Percentiles rank a stretch among this genome's conserved stretches.
phyloP scores from a whole-genome alignment of 2,888 invertebrate species.

The Bruchidius siliquastri region DNA sequence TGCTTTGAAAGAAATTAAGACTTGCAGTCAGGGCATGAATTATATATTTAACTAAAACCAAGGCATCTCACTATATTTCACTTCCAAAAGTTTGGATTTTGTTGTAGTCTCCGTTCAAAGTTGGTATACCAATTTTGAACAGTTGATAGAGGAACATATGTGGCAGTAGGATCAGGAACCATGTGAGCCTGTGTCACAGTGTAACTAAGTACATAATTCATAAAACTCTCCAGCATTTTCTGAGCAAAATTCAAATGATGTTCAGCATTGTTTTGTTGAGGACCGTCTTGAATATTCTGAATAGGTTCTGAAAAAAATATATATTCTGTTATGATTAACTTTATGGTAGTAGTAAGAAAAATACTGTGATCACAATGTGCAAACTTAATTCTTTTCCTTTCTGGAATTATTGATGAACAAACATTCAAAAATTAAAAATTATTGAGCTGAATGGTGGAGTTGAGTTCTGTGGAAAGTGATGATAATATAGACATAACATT shows the following conservation, averaged over 20 bases:
- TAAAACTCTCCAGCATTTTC: constrained; percentile 89
- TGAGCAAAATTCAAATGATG: constrained; percentile 65
- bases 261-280: constrained; percentile 32
- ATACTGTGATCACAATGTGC: too few species aligned
- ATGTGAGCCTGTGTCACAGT: constrained; percentile 75
- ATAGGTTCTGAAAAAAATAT: constrained; percentile 40
- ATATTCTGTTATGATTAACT: too few species aligned
- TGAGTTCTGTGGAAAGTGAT: too few species aligned
- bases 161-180: constrained; percentile 71
- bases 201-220: constrained; percentile 91
- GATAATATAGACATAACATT: too few species aligned
- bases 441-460: too few species aligned
- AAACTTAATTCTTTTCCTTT: too few species aligned
- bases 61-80: constrained; percentile 16
- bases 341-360: too few species aligned
- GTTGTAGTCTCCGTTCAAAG: constrained; percentile 81
- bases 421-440: too few species aligned
- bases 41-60: background rate
- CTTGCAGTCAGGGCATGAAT: background rate
- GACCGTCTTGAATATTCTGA: constrained; percentile 49
- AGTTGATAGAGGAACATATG: constrained; percentile 81
- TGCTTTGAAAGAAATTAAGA: background rate
- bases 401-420: too few species aligned
- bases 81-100: constrained; percentile 94
- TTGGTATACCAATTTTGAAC: constrained; percentile 92